Percentiles rank a stretch among this genome's conserved stretches.
Conservation (phyloP, 92 coral and sea anemone species). For the Porites evermanni region DNA sequence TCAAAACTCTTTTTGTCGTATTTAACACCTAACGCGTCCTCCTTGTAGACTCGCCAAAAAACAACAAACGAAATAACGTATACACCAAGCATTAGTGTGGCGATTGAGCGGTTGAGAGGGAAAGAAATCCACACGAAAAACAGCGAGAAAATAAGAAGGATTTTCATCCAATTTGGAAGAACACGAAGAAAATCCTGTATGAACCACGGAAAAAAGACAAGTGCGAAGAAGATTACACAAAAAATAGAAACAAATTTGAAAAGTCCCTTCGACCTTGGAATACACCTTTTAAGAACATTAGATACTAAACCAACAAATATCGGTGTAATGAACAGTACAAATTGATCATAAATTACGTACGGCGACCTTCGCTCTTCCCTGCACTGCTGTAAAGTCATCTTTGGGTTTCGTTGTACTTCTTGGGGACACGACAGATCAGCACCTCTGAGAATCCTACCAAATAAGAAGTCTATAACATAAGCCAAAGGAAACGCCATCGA, state of each 20-base stretch:
- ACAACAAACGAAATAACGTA: slow-evolving; percentile 34
- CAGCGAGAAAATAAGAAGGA: background rate
- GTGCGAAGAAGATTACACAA: background rate
- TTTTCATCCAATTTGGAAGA: background rate
- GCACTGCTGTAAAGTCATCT: background rate
- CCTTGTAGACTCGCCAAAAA: slow-evolving; percentile 19
- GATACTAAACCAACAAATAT: background rate
- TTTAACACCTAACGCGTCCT: background rate
- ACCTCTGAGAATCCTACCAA: slow-evolving; percentile 25
- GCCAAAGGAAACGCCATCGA: slow-evolving; percentile 37
- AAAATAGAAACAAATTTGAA: background rate
- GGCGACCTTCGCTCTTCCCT: background rate
- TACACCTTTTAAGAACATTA: background rate
- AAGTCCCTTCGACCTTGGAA: background rate
- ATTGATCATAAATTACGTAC: background rate
- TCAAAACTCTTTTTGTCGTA: background rate
- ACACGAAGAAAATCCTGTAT: slow-evolving; percentile 11
- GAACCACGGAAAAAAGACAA: slow-evolving; percentile 45
- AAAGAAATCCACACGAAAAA: slow-evolving; percentile 37
- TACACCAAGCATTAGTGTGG: slow-evolving; percentile 4
- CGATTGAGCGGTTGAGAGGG: slow-evolving; percentile 15
- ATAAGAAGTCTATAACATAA: slow-evolving; percentile 24
- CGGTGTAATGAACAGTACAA: background rate
- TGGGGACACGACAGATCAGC: background rate
- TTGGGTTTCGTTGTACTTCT: background rate